Evolutionary conservation across 2,888 invertebrate genomes (phyloP), one percentile per base, ranked within the genome.

Genomic region (Cheilosia vulpina): DNA sequence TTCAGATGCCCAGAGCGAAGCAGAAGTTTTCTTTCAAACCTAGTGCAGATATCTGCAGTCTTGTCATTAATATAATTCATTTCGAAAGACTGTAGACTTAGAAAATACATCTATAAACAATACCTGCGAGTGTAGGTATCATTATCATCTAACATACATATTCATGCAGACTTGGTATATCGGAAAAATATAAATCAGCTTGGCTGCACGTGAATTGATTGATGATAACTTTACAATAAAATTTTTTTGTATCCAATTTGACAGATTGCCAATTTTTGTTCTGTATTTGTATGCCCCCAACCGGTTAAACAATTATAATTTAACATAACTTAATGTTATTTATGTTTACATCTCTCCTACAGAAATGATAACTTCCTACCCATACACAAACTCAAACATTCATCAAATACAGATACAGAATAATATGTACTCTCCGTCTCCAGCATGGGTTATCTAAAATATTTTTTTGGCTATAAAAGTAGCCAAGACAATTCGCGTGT

Each of bases 181-280:
- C 2, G 0, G 15, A n/a, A 5, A 24, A 24, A 24, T 2, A 6
- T 24, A 24, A 52, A 52, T 52, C 21, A 13, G 13, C 21, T 52
- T 65, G 21, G 21, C n/a, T 31, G 6, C 27, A 52, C 68, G 55
- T 69, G 53, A 43, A 57, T 45, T 69, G 69, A 69, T 45, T 45
- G 19, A 57, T 55, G 55, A 68, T 34, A 2, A 45, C n/a, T 52
- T n/a, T 15, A 52, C 21, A 4, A 52, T 11, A 41, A 52, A 52
- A 5, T 15, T 15, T 2, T 9, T 21, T 52, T 41, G 5, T 6
- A 24, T 24, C 2, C 15, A 19, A n/a, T 43, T 50, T 27, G 31
- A 63, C 31, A 31, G 13, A 63, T 41, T 41, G 38, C 50, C 38
- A 38, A 65, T 13, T 47, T 47, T 9, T 17, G 2, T 47, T 38